Conservation (phyloP, 2,113 vertebrate genomes). For the Poeciliopsis retropinna region DNA sequence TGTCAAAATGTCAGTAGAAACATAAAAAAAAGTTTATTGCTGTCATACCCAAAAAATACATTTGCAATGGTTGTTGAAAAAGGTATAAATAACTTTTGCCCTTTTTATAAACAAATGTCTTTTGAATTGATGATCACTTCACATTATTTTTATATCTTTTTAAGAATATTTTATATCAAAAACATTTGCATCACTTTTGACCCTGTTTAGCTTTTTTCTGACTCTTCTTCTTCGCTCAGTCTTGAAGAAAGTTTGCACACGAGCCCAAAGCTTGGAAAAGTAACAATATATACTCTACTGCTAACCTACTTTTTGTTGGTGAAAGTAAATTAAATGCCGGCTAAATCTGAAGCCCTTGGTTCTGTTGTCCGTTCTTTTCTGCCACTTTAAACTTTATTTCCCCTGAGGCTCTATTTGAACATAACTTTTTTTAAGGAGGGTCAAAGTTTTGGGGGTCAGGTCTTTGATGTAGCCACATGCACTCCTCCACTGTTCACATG, state of each 20-base stretch:
- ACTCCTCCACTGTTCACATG: conserved; percentile 39
- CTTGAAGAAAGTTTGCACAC: neutral
- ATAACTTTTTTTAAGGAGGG: neutral
- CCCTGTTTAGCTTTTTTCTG: neutral
- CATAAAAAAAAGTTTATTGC: no score
- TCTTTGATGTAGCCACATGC: conserved; percentile 47
- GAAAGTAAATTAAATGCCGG: neutral
- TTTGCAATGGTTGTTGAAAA: no score
- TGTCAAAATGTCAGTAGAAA: no score
- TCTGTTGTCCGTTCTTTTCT: neutral
- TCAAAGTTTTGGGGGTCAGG: neutral
- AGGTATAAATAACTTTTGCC: no score
- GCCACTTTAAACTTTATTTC: neutral
- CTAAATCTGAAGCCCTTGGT: neutral
- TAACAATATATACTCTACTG: neutral
- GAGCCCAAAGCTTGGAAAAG: neutral
- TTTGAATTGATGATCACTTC: no score
- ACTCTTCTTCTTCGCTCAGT: neutral
- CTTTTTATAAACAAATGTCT: no score
- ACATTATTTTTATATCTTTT: no score
- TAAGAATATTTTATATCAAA: no score
- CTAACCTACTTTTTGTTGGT: neutral
- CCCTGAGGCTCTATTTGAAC: neutral
- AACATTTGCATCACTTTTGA: no score
- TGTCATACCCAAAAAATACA: no score